Evolutionary conservation across 2,113 vertebrate species (phyloP), one percentile per base, ranked within the genome.

Genomic region (Perca fluviatilis): DNA sequence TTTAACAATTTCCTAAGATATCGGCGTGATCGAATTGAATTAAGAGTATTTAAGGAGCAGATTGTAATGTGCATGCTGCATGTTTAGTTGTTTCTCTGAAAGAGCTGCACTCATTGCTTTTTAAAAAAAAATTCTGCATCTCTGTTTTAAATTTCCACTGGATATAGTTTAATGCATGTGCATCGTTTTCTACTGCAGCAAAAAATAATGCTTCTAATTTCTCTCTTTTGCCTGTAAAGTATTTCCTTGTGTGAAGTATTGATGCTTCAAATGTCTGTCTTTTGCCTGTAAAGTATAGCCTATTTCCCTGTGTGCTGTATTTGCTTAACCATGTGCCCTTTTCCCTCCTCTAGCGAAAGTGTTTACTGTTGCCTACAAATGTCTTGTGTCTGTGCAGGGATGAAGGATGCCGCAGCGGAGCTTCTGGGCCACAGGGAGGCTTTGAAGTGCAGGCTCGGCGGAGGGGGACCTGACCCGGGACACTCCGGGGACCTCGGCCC

Each of bases 371-470:
- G 40, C 40, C 40, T 43, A 1, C 64, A 65, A 54, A 49, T 79
- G 73, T 92, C 74, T 74, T 2, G 86, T 91, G 65, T 83, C 68
- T 86, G 40, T 84, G 46, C 95, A 99, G 97, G 97, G 95, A 98
- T 99, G 97, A 99, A 98, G 92, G 97, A 99, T 93, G 97, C 97
- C 56, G 97, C 97, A 75, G 94, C 92, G 66, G 98, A 98, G 96
- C 96, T 98, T 51, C 96, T 98, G 91, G 97, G 98, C 81, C 97
- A 99, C 93, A 96, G 97, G 93, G 98, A 99, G 94, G 97, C 97
- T 88, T 92, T 98, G 87, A 99, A 98, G 94, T 98, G 98, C 88
- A 94, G 98, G 85, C 94, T 98, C 85, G 97, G 97, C 25, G 96
- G 96, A 79, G 96, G 96, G 33, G 96, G 96, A 72, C 95, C 97